Evolutionary conservation across 2,797 vertebrate genomes (phyloP).

Genomic region (Pangasius macronema): DNA sequence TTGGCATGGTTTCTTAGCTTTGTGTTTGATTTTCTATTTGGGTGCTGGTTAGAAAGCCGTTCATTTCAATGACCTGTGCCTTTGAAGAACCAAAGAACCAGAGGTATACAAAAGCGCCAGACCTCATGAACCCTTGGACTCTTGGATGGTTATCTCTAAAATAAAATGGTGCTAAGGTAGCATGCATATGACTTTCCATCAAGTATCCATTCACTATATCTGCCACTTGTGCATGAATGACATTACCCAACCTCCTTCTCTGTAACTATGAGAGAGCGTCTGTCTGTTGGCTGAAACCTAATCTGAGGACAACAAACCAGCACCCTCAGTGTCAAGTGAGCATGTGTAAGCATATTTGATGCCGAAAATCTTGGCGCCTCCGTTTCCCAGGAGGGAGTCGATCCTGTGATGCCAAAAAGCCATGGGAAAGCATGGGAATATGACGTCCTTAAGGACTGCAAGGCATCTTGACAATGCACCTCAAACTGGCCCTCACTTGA

Average conservation of each 20-base stretch:
- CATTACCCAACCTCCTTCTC: background rate
- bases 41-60: background rate
- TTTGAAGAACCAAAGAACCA: background rate
- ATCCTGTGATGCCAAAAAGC: conserved; percentile 12
- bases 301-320: conserved; percentile 11
- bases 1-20: background rate
- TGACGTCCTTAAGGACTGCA: conserved; percentile 43
- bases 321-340: conserved; percentile 13
- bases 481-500: conserved; percentile 24
- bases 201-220: conserved; percentile 9
- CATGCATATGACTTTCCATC: conserved; percentile 25
- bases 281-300: conserved; percentile 28
- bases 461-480: conserved; percentile 52
- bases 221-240: background rate
- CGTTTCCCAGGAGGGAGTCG: background rate
- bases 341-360: conserved; percentile 7
- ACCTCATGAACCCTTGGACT: background rate
- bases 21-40: conserved; percentile 1
- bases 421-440: conserved; percentile 44
- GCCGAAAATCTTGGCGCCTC: conserved; percentile 20
- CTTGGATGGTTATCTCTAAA: conserved; percentile 2
- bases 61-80: background rate
- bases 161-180: conserved; percentile 12
- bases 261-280: background rate
- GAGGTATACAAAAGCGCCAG: background rate